Evolutionary conservation across 2,888 invertebrate genomes (phyloP).

Genomic region (Lepidocyrtoides sp.): DNA sequence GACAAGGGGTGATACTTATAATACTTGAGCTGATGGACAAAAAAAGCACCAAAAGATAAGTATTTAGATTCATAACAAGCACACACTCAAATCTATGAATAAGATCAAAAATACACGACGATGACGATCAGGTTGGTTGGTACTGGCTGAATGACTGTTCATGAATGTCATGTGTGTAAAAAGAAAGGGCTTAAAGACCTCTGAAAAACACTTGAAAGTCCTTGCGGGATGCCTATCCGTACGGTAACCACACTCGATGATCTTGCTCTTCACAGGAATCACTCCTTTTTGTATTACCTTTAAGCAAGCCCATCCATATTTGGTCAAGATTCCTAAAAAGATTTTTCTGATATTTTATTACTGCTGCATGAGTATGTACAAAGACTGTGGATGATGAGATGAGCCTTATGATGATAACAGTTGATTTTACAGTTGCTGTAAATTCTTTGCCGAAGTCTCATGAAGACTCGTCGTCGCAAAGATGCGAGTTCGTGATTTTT

Average conservation of each 20-base stretch:
- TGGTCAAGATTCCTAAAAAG: slow-evolving; percentile 47
- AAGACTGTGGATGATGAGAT: background rate
- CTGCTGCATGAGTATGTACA: background rate
- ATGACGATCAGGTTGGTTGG: slow-evolving; percentile 6
- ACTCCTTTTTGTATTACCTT: slow-evolving; percentile 37
- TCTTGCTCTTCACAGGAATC: slow-evolving; percentile 56
- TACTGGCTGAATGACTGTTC: background rate
- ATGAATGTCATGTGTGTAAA: slow-evolving; percentile 56
- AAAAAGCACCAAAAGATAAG: background rate
- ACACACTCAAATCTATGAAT: slow-evolving; percentile 1
- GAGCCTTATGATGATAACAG: slow-evolving; percentile 22
- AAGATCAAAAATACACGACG: slow-evolving; percentile 30
- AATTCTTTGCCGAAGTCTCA: slow-evolving; percentile 10
- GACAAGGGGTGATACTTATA: slow-evolving; percentile 62
- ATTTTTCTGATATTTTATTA: slow-evolving; percentile 46
- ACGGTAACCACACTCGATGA: slow-evolving; percentile 62
- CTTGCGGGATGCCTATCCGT: slow-evolving; percentile 60
- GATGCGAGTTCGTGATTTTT: slow-evolving; percentile 35
- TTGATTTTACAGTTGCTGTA: slow-evolving; percentile 23
- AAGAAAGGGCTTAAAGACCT: slow-evolving; percentile 65
- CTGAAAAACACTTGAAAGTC: slow-evolving; percentile 71
- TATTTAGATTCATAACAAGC: slow-evolving; percentile 32
- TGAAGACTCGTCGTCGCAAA: slow-evolving; percentile 12
- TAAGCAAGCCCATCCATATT: slow-evolving; percentile 38
- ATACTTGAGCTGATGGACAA: slow-evolving; percentile 29